Conservation (phyloP, 2,797 vertebrate genomes). For the Octomys mimax region DNA sequence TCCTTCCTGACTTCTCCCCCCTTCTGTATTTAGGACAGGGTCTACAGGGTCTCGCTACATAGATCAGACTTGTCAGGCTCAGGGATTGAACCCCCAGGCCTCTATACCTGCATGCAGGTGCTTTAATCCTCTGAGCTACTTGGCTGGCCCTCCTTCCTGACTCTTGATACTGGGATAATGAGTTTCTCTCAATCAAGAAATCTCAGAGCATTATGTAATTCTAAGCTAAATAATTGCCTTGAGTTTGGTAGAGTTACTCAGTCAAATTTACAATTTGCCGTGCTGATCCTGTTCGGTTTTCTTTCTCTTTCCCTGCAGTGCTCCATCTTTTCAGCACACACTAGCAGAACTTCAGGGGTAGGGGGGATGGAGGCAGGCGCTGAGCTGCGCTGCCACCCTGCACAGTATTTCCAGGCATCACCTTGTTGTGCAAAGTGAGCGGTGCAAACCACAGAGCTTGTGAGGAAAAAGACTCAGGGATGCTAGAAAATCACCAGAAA, state of each 20-base stretch:
- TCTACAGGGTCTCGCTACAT: too few species aligned
- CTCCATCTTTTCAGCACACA: background rate
- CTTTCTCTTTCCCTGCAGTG: background rate
- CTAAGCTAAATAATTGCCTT: background rate
- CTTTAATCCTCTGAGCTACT: too few species aligned
- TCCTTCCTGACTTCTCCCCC: background rate
- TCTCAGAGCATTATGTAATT: background rate
- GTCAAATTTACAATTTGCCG: background rate
- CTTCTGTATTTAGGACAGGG: too few species aligned
- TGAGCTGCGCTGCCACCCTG: background rate
- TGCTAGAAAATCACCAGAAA: background rate
- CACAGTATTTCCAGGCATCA: background rate
- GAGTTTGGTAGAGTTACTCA: conserved; percentile 1
- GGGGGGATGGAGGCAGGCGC: too few species aligned
- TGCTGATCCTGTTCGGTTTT: background rate
- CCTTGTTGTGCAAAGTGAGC: background rate
- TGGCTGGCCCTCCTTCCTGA: background rate
- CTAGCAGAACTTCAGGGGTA: background rate
- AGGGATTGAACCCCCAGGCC: too few species aligned
- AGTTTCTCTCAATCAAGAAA: conserved; percentile 11
- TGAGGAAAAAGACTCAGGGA: background rate
- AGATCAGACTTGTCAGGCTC: too few species aligned
- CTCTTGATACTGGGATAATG: background rate
- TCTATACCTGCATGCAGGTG: too few species aligned
- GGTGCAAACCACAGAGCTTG: background rate